Evolutionary conservation across 2,888 invertebrate species (phyloP).

Genomic region (Merodon equestris): DNA sequence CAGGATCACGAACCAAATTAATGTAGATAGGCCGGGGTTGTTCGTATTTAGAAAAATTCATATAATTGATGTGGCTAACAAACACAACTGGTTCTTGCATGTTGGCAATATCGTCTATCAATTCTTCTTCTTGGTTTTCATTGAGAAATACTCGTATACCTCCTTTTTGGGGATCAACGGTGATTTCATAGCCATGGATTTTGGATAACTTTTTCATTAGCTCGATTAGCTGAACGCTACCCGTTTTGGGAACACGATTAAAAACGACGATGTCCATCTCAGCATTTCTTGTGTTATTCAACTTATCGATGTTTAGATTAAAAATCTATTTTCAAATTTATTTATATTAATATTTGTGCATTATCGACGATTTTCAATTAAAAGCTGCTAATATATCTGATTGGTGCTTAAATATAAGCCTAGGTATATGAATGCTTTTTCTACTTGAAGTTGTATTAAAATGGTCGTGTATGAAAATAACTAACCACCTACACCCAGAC

Average conservation of each 20-base stretch:
- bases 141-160: slow-evolving; percentile 72
- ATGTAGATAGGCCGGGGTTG: slow-evolving; percentile 91
- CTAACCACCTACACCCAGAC: no score
- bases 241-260: slow-evolving; percentile 77
- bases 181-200: slow-evolving; percentile 73
- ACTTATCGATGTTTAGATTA: slow-evolving; percentile 83
- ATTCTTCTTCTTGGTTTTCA: slow-evolving; percentile 70
- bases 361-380: no score
- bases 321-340: slow-evolving; percentile 77
- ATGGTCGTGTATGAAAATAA: no score
- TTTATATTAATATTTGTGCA: no score
- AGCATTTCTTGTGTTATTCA: slow-evolving; percentile 90
- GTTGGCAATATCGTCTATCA: slow-evolving; percentile 73
- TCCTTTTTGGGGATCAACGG: slow-evolving; percentile 73
- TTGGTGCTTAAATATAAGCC: no score
- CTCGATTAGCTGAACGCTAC: slow-evolving; percentile 74
- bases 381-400: no score
- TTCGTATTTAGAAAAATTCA: slow-evolving; percentile 80
- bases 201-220: slow-evolving; percentile 74
- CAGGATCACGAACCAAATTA: slow-evolving; percentile 93
- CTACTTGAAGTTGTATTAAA: no score
- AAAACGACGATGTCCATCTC: slow-evolving; percentile 85
- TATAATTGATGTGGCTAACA: slow-evolving; percentile 75
- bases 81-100: slow-evolving; percentile 73
- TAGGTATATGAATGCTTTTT: no score